Base-by-base conservation (phyloP, 1,140 invertebrate species). In the Heliconius congener region DNA sequence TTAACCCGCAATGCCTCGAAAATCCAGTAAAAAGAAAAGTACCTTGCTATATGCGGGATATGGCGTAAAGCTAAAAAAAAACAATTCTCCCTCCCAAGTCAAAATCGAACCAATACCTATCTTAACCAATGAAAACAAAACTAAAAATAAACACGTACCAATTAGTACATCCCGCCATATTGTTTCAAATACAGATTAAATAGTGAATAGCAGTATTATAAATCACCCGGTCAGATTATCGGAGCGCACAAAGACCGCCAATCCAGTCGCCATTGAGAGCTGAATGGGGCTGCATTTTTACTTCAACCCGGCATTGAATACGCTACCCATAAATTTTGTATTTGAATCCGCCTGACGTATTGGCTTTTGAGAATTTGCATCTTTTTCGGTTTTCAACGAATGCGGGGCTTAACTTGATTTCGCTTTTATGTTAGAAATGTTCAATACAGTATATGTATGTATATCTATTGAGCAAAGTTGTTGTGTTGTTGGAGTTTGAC, bases 231-330 rank as follows among this genome's bases (percentile, higher is more conserved):
- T 78, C 77, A 78, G 71, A 78, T 78, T 78, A 78, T 34, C 71
- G 55, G 77, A 13, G 72, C 77, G 77, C 77, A 73, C 71, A 78
- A 73, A 66, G 60, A n/a, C 55, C 66, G 66, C 76, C 76, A 77
- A 77, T 77, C 60, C 60, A 50, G 70, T 52, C 30, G 42, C 71
- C 76, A 77, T 77, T 77, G 76, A 77, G 37, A 37, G 71, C 71
- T 72, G 76, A 77, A 77, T 77, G 71, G 76, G 50, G 76, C 76
- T 72, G 76, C 76, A 77, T 77, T 77, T 77, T 77, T 77, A 72
- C 60, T 70, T 30, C 60, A 66, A 66, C 66, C 42, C n/a, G 71
- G 50, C 76, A 77, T 23, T 77, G 76, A 77, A 77, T 77, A 55
- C 66, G 52, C 76, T 34, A 46, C 50, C 76, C 50, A 77, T 77